Evolutionary conservation across 2,113 vertebrate genomes (phyloP).

Genomic region (Notothenia rossii): DNA sequence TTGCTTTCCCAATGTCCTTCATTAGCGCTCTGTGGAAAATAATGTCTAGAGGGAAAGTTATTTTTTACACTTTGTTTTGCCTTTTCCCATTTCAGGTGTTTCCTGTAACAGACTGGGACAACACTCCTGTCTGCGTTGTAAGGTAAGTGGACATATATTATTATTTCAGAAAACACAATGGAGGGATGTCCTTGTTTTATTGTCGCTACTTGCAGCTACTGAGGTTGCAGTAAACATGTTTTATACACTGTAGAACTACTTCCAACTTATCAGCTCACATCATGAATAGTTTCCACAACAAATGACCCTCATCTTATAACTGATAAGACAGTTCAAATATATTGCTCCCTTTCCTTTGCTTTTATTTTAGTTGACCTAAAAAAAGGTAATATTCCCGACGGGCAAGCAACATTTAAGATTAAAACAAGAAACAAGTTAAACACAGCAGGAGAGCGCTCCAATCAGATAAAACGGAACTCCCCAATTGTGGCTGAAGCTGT

Average conservation of each 20-base stretch:
- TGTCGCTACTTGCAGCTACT: not conserved
- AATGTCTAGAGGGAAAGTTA: not conserved
- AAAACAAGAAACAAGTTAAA: not conserved
- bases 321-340: not conserved
- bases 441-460: not conserved
- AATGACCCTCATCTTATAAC: not conserved
- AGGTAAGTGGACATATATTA: constrained; percentile 83
- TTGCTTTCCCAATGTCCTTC: not conserved
- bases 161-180: not conserved
- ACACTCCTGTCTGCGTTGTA: constrained; percentile 97
- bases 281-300: not conserved
- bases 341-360: not conserved
- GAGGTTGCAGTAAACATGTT: not conserved
- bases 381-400: not conserved
- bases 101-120: constrained; percentile 98
- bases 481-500: not conserved
- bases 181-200: not conserved
- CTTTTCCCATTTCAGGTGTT: constrained; percentile 84
- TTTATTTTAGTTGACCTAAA: not conserved
- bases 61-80: not conserved
- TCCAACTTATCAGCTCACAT: not conserved
- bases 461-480: not conserved
- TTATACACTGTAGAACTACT: not conserved
- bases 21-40: constrained; percentile 6
- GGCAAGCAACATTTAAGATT: not conserved